Conservation (phyloP, 2,888 invertebrate species). For the Oscheius sp. region DNA sequence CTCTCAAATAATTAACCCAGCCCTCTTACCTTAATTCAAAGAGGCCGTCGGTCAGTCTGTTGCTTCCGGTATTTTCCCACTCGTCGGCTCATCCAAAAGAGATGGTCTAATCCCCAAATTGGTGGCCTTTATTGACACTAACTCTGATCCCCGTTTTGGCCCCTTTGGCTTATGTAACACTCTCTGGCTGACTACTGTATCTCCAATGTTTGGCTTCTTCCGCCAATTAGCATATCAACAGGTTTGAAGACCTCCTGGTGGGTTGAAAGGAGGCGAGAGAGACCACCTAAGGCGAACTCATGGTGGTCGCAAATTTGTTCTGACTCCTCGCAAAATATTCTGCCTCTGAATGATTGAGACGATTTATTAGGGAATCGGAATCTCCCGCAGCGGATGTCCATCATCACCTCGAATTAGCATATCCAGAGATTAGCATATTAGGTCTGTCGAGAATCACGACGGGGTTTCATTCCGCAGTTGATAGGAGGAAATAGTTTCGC, state of each 20-base stretch:
- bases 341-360: too few species aligned
- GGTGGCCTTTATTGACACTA: constrained; percentile 28
- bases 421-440: constrained; percentile 19
- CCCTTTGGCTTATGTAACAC: constrained; percentile 4
- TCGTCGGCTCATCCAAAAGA: constrained; percentile 14
- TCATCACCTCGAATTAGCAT: too few species aligned
- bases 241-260: background rate
- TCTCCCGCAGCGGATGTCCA: too few species aligned
- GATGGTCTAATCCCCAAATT: constrained; percentile 24
- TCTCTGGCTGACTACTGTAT: constrained; percentile 14
- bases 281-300: constrained; percentile 1
- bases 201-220: background rate
- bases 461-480: constrained; percentile 6
- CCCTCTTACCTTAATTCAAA: too few species aligned
- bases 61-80: constrained; percentile 15
- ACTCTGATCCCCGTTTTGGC: constrained; percentile 18
- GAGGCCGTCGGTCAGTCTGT: too few species aligned
- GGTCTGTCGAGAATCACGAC: constrained; percentile 25
- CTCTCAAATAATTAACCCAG: background rate
- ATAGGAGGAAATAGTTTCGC: too few species aligned
- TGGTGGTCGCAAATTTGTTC: too few species aligned
- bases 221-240: constrained; percentile 17
- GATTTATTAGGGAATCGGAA: too few species aligned
- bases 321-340: too few species aligned
- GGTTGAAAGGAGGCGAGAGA: constrained; percentile 6